A percentile compares a stretch with the other conserved stretches of the same genome.
These are phyloP conservation scores for Lycocerus yunnanus DNA, from an alignment of 2,888 invertebrate species.

Conservation along the genomic window DNA sequence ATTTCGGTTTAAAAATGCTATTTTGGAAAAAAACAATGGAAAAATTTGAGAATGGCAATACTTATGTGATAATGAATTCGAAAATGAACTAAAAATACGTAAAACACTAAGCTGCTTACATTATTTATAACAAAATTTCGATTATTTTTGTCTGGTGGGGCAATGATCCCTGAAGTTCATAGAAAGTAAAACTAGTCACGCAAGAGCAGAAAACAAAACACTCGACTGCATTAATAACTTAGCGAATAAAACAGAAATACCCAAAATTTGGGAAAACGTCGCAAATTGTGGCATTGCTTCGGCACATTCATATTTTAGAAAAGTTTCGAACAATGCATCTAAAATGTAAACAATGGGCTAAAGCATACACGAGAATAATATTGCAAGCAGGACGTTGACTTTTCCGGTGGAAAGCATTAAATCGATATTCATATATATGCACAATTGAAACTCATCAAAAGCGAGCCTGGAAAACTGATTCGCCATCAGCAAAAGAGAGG, in stretches of 20 bases:
- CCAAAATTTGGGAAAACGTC: neutral
- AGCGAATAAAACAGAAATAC: slow-evolving; percentile 1
- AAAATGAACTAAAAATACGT: neutral
- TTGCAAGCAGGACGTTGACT: slow-evolving; percentile 26
- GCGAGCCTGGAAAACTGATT: slow-evolving; percentile 15
- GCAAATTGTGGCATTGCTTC: neutral
- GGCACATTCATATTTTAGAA: neutral
- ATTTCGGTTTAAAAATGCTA: neutral
- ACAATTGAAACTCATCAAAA: slow-evolving; percentile 16
- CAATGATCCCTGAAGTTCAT: slow-evolving; percentile 21
- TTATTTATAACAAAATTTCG: slow-evolving; percentile 14
- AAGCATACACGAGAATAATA: neutral
- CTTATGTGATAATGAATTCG: neutral
- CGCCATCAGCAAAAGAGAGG: slow-evolving; percentile 11
- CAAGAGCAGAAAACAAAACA: slow-evolving; percentile 11
- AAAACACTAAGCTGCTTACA: neutral
- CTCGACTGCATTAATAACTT: slow-evolving; percentile 27
- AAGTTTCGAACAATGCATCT: neutral
- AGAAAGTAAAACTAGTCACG: slow-evolving; percentile 27
- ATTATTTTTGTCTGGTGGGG: slow-evolving; percentile 22
- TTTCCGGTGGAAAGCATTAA: slow-evolving; percentile 22
- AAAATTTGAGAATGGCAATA: neutral
- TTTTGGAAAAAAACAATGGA: neutral
- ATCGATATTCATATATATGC: slow-evolving; percentile 19
- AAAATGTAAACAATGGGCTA: neutral